phyloP scores from a whole-genome alignment of 1,140 invertebrate genomes.

The Cyphomyrmex costatus region DNA sequence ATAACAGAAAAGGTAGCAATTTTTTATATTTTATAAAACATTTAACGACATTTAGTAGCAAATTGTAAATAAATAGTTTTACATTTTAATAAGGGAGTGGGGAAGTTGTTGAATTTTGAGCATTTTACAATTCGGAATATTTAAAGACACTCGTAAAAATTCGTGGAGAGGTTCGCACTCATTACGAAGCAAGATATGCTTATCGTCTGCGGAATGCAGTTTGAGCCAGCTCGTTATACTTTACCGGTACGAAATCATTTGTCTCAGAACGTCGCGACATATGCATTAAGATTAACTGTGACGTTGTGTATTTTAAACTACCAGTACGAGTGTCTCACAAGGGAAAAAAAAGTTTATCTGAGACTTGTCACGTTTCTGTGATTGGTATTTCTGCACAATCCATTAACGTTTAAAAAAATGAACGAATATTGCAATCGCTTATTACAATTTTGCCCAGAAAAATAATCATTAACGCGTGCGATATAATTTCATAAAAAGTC shows the following conservation, averaged over 20 bases:
- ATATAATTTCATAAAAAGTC: too few species aligned
- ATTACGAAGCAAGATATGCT: constrained; percentile 76
- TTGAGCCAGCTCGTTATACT: constrained; percentile 54
- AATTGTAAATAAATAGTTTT: neutral
- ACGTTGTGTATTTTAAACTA: constrained; percentile 15
- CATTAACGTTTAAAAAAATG: neutral
- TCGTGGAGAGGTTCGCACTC: constrained; percentile 55
- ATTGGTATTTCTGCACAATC: neutral
- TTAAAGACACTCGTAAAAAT: constrained; percentile 57
- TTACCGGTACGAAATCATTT: constrained; percentile 53
- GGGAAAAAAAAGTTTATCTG: neutral
- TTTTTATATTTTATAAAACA: constrained; percentile 4
- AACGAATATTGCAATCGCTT: neutral
- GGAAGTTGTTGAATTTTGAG: constrained; percentile 3
- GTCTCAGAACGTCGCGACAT: constrained; percentile 23
- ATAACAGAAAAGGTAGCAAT: neutral
- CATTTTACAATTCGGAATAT: constrained; percentile 37
- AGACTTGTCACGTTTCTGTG: neutral
- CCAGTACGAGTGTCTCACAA: neutral
- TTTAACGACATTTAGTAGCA: neutral
- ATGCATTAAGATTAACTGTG: constrained; percentile 46
- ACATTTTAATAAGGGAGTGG: neutral
- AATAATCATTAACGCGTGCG: neutral
- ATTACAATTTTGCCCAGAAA: neutral
- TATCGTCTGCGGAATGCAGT: constrained; percentile 75